Base-by-base conservation (phyloP, 2,113 vertebrate genomes). In the Alces alces region DNA sequence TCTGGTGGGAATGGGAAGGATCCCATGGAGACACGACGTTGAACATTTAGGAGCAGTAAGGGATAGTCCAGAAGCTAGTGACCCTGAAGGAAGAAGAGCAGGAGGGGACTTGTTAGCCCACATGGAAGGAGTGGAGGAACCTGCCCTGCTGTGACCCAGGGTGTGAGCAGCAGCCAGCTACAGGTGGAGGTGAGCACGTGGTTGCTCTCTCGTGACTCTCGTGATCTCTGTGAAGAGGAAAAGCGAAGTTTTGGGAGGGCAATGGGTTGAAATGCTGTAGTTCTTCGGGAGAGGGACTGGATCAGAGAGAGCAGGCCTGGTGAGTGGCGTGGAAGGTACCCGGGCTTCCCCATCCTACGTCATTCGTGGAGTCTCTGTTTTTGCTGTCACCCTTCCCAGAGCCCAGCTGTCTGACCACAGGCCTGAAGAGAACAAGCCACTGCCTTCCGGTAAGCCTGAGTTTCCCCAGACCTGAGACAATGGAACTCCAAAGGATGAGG, bases 121-220 rank as follows among this genome's bases (percentile, higher is more conserved):
- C 2, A 3, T 4, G 12, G 28, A 36, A 9, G 28, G 27, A 16
- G 16, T 17, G 14, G 87, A 45, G 83, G 55, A 21, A 6, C 36
- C 47, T 57, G 45, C 23, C 55, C 25, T 57, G 7, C 21, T 17
- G 4, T 0, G 66, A 9, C 21, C 55, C 2, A 1, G 25, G 30
- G 47, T 1, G 0, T 76, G 13, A 33, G 86, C n/a, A 28, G 50
- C 60, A n/a, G 45, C 33, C 30, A 25, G 58, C 21, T 30, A 9
- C n/a, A 43, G 3, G 39, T 25, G 79, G 9, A 33, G 76, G 8
- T 15, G 23, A 0, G 3, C 2, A 11, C 2, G 2, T 25, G 7
- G 16, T 30, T 70, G 33, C n/a, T n/a, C 13, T 78, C 27, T 95
- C 2, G 16, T 2, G 3, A 25, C 19, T 23, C 33, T 28, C 39